A percentile compares a stretch with the other conserved stretches of the same genome.
Conservation (phyloP, 2,797 vertebrate species). For the Netta rufina region DNA sequence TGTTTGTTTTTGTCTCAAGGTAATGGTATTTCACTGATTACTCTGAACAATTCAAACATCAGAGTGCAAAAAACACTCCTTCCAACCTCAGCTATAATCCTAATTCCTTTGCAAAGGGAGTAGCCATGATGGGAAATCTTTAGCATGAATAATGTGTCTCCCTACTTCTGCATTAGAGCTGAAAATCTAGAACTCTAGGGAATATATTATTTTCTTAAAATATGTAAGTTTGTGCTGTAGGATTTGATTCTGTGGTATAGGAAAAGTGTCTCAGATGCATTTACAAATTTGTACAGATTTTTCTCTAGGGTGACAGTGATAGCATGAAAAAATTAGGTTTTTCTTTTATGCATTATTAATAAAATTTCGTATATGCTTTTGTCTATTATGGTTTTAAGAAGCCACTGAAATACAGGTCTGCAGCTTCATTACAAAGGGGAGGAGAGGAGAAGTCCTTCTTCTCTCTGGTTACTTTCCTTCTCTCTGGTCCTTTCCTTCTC, state of each 20-base stretch:
- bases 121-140: not conserved
- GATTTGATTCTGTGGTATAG: not conserved
- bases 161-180: not conserved
- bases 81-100: not conserved
- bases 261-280: not conserved
- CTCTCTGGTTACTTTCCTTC: too few relatives aligned
- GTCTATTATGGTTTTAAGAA: not conserved
- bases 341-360: not conserved
- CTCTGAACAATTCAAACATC: not conserved
- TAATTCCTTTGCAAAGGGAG: not conserved
- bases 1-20: not conserved
- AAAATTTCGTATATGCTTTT: not conserved
- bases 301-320: not conserved
- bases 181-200: not conserved
- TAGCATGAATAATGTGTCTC: not conserved
- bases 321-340: not conserved
- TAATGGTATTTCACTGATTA: not conserved
- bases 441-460: too few relatives aligned
- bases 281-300: not conserved
- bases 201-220: not conserved
- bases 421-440: too few relatives aligned
- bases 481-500: too few relatives aligned
- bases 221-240: accelerated
- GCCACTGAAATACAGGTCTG: not conserved
- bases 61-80: not conserved